Evolutionary conservation across 1,140 invertebrate species (phyloP), one percentile per base, ranked within the genome.

Genomic region (Drosophila nasuta): DNA sequence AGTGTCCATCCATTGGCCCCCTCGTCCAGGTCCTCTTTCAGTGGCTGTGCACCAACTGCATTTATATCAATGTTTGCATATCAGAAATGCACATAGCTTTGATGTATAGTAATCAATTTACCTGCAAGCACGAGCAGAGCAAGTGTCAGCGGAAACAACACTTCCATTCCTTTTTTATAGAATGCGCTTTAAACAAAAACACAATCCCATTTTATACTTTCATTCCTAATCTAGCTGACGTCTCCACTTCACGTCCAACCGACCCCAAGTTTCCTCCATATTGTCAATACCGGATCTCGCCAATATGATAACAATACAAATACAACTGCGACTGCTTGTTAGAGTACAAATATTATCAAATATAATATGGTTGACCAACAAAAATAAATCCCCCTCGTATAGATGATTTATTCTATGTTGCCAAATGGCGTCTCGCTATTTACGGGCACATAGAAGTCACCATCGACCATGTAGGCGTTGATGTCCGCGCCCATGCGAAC

Each of bases 361-460:
- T 30, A 3, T 46, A 13, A 49, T 57, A 20, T 10, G 4, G 0
- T 20, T 51, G 15, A 0, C 5, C 1, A 33, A 10, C 48, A 7
- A 28, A 28, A 43, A n/a, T 38, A 17, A 11, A 13, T 20, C 1
- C 2, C 15, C 5, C 1, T 4, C 46, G 52, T 35, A 33, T 52
- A 20, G 38, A 5, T 33, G 10, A 54, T 51, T n/a, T 69, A 69
- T 43, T 57, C 54, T 11, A 58, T 51, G 46, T 72, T 72, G 35
- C 68, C 68, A 11, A 49, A 71, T 17, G 68, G 68, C 8, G 49
- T 15, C 2, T 49, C 51, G 43, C 68, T 71, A 48, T 79, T 71
- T 3, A 80, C 71, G 28, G 81, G 82, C 15, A 82, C 74, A 65
- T 77, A 82, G 59, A 49, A 86, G 10, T 63, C 13, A 25, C 79